Conservation (phyloP, 2,888 invertebrate genomes). For the Drosophila fungiperda region DNA sequence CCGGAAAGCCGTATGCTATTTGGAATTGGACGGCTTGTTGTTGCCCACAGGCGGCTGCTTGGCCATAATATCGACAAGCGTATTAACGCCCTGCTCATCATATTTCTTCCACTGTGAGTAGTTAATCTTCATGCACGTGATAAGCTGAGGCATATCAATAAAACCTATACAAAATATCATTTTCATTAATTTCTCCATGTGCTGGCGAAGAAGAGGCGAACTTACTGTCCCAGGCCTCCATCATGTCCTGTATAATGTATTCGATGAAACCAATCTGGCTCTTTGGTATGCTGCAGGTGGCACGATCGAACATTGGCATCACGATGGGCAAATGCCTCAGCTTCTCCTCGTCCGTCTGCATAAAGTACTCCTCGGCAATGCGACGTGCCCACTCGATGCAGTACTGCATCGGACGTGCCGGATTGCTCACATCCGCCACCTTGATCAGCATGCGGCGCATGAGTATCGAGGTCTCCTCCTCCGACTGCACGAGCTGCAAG, state of each 20-base stretch:
- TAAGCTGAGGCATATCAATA: constrained; percentile 96
- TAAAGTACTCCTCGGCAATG: constrained; percentile 99
- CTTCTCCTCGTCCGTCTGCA: constrained; percentile 99
- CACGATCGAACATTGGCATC: constrained; percentile 99
- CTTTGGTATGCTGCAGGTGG: constrained; percentile 97
- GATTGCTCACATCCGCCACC: constrained; percentile 99
- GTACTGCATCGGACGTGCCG: constrained; percentile 93
- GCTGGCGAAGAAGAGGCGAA: constrained; percentile 29
- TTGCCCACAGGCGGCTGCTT: constrained; percentile 82
- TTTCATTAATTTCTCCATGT: neutral
- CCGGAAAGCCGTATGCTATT: constrained; percentile 84
- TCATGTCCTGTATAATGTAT: constrained; percentile 98
- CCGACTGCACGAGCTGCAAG: constrained; percentile 79
- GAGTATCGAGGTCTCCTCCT: constrained; percentile 92
- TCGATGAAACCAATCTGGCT: constrained; percentile 99
- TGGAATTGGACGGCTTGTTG: constrained; percentile 77
- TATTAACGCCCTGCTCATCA: constrained; percentile 91
- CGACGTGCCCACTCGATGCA: constrained; percentile 96
- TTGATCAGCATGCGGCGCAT: constrained; percentile 99
- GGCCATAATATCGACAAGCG: constrained; percentile 89
- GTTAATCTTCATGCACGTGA: constrained; percentile 93
- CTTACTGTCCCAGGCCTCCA: constrained; percentile 97
- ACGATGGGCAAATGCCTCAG: constrained; percentile 95
- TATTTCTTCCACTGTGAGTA: constrained; percentile 96
- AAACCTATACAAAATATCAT: constrained; percentile 88